Evolutionary conservation across 2,797 vertebrate genomes (phyloP).

Genomic region (Okamejei kenojei): DNA sequence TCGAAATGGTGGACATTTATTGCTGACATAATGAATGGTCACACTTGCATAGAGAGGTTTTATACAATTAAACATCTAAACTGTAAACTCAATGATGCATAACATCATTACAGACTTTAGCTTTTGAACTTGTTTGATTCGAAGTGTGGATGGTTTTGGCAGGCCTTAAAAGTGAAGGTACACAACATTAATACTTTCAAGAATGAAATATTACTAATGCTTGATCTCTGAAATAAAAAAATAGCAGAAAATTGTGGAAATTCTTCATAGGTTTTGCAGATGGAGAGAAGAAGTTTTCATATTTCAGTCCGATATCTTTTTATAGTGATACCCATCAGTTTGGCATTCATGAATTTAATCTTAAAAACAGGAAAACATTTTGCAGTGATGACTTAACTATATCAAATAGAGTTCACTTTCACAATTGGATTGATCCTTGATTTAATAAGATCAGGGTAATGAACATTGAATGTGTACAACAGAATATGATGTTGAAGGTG

Average conservation of each 20-base stretch:
- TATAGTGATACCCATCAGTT: background rate
- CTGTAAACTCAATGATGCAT: background rate
- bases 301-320: too few relatives aligned
- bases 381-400: background rate
- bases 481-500: background rate
- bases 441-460: background rate
- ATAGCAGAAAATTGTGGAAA: too few relatives aligned
- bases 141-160: background rate
- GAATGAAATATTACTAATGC: too few relatives aligned
- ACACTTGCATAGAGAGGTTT: background rate
- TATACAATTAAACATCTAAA: background rate
- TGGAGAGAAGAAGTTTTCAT: too few relatives aligned
- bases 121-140: background rate
- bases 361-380: background rate
- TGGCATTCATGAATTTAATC: background rate
- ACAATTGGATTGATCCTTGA: background rate
- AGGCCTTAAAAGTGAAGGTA: background rate
- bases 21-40: background rate
- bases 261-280: too few relatives aligned
- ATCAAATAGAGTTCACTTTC: background rate
- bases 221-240: too few relatives aligned
- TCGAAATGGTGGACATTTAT: background rate
- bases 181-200: background rate
- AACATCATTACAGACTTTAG: background rate
- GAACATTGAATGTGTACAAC: background rate